Base-by-base conservation (phyloP, 1,140 invertebrate species). In the Drosophila nannoptera region DNA sequence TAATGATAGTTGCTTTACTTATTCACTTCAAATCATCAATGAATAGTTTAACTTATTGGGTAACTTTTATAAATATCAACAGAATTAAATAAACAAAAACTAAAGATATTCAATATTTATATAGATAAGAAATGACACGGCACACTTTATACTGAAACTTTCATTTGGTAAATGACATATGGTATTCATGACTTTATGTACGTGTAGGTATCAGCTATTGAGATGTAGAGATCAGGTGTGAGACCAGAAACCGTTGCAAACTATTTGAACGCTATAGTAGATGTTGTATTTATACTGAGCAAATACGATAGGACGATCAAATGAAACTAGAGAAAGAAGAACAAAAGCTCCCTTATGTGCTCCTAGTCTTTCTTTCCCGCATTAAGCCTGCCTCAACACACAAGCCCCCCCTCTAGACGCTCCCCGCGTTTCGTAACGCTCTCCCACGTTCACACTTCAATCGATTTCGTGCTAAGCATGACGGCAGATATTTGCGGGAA, bases 271-370 rank as follows among this genome's bases (percentile, higher is more conserved):
- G 76, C 80, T 78, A 83, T 56, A 43, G 38, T 63, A 52, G 45
- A 82, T 84, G 72, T 78, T 40, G 48, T 83, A 83, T 83, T 83
- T 84, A 84, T 84, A 83, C 80, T 83, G 78, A 82, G 50, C 42
- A 65, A 53, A 49, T 52, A 61, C 55, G 55, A 67, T 61, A 60
- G 38, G 54, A 29, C 31, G 49, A 45, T 36, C 52, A 16, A 56
- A 43, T 45, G 45, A 32, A 64, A 9, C 32, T 33, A 53, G 7
- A 73, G 56, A 73, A 42, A 78, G 42, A 78, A 14, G 53, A 49
- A 52, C n/a, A 46, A 42, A 80, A 53, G 56, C 46, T 61, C 11
- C 38, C 53, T 45, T 8, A 7, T 35, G 46, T 31, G 33, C 0
- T n/a, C 43, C 6, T 12, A 14, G 2, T 7, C 40, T 7, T 42